These are phyloP conservation scores for Centroberyx gerrardi DNA, from an alignment of 2,797 vertebrate genomes.

Conservation along the genomic window DNA sequence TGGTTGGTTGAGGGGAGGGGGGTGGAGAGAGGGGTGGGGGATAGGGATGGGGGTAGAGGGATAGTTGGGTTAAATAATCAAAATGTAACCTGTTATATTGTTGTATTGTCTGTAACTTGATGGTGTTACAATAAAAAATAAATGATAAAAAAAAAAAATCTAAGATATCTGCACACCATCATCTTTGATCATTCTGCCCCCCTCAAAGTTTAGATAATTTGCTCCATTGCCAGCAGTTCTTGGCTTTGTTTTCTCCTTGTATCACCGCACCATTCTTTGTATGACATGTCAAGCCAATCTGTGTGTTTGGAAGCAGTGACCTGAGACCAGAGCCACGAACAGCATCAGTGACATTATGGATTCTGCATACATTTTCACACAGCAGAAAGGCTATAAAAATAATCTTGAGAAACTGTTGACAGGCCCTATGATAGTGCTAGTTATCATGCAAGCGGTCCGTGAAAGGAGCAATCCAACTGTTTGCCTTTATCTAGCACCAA, in stretches of 20 bases:
- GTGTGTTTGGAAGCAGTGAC: not conserved
- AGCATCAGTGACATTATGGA: slow-evolving; percentile 21
- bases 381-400: slow-evolving; percentile 39
- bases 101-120: too few relatives aligned
- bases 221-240: not conserved
- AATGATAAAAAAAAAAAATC: too few relatives aligned
- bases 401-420: slow-evolving; percentile 62
- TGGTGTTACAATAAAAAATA: too few relatives aligned
- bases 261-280: not conserved
- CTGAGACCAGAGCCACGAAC: slow-evolving; percentile 8
- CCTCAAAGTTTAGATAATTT: not conserved
- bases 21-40: too few relatives aligned
- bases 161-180: not conserved
- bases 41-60: too few relatives aligned
- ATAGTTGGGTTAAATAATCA: too few relatives aligned
- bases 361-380: slow-evolving; percentile 23
- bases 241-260: not conserved
- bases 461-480: slow-evolving; percentile 56
- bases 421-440: slow-evolving; percentile 52
- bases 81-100: too few relatives aligned
- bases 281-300: not conserved
- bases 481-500: slow-evolving; percentile 53
- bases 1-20: too few relatives aligned
- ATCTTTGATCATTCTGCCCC: not conserved
- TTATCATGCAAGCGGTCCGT: slow-evolving; percentile 68